A percentile compares a stretch with the other conserved stretches of the same genome.
Evolutionary conservation across 2,797 vertebrate species (phyloP).

Genomic region (Sebastes vulpes): DNA sequence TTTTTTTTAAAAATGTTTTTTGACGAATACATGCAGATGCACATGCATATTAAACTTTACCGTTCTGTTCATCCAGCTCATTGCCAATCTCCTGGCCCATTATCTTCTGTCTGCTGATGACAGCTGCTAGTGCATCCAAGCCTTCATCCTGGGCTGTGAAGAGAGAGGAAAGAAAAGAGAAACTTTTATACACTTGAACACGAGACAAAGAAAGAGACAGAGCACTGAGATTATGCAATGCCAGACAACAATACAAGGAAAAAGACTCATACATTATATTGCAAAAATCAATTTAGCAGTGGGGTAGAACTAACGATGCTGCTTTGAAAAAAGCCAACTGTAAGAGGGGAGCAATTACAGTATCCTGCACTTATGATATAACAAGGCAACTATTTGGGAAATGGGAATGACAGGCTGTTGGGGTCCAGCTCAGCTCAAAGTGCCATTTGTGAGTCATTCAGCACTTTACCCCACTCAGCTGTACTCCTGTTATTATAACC

Average conservation of each 20-base stretch:
- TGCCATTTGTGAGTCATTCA: slow-evolving; percentile 60
- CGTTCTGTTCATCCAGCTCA: slow-evolving; percentile 96
- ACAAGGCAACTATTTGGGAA: slow-evolving; percentile 53
- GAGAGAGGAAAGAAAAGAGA: slow-evolving; percentile 8
- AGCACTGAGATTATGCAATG: neutral
- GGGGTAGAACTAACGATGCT: slow-evolving; percentile 1
- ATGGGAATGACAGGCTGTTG: slow-evolving; percentile 37
- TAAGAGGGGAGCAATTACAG: slow-evolving; percentile 38
- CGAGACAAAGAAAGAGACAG: neutral
- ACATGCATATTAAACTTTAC: slow-evolving; percentile 80
- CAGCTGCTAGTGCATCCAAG: slow-evolving; percentile 92
- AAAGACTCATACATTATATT: neutral
- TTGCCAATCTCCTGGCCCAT: slow-evolving; percentile 98
- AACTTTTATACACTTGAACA: neutral
- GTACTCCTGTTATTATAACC: slow-evolving; percentile 56
- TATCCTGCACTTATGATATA: slow-evolving; percentile 42
- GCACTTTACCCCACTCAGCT: slow-evolving; percentile 50
- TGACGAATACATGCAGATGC: slow-evolving; percentile 25
- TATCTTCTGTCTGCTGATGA: slow-evolving; percentile 94
- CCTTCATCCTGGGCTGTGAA: slow-evolving; percentile 94
- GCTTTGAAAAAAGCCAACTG: slow-evolving; percentile 23
- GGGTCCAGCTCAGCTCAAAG: slow-evolving; percentile 41
- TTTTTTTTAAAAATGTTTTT: slow-evolving; percentile 2
- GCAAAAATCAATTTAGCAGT: neutral
- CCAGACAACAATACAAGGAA: neutral